Conservation (phyloP, 2,797 vertebrate genomes). For the Menidia menidia region DNA sequence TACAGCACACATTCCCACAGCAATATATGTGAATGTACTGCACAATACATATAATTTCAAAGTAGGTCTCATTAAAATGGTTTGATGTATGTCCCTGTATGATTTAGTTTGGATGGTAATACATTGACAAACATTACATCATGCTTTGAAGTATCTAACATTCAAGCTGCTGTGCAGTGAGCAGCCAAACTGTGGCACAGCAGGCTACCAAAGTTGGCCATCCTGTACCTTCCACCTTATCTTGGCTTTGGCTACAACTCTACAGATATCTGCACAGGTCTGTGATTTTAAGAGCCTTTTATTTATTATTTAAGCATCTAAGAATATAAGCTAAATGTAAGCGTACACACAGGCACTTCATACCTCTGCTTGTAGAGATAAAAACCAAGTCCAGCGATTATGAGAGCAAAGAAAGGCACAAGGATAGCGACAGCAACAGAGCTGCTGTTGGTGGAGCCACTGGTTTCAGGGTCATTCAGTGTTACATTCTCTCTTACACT, state of each 20-base stretch:
- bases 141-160: conserved; percentile 56
- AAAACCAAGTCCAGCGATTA: conserved; percentile 98
- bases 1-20: background rate
- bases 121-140: conserved; percentile 56
- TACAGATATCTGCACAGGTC: conserved; percentile 38
- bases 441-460: conserved; percentile 93
- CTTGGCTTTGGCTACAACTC: conserved; percentile 36
- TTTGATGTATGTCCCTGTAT: conserved; percentile 26
- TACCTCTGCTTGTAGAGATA: conserved; percentile 98
- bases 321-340: background rate
- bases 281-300: conserved; percentile 25
- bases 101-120: conserved; percentile 32
- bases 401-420: conserved; percentile 99
- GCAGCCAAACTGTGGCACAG: conserved; percentile 25
- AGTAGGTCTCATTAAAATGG: conserved; percentile 38
- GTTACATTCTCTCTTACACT: conserved; percentile 87
- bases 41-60: conserved; percentile 7
- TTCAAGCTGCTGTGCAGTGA: conserved; percentile 35
- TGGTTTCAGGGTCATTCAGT: conserved; percentile 86
- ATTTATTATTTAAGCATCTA: background rate
- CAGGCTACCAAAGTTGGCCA: conserved; percentile 46
- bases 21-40: background rate
- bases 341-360: conserved; percentile 29
- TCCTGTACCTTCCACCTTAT: conserved; percentile 27
- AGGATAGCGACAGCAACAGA: conserved; percentile 98